Percentiles rank a stretch among this genome's conserved stretches.
These are phyloP conservation scores for Rotaria magnacalcarata DNA, from an alignment of 2,888 invertebrate genomes.

Conservation along the genomic window DNA sequence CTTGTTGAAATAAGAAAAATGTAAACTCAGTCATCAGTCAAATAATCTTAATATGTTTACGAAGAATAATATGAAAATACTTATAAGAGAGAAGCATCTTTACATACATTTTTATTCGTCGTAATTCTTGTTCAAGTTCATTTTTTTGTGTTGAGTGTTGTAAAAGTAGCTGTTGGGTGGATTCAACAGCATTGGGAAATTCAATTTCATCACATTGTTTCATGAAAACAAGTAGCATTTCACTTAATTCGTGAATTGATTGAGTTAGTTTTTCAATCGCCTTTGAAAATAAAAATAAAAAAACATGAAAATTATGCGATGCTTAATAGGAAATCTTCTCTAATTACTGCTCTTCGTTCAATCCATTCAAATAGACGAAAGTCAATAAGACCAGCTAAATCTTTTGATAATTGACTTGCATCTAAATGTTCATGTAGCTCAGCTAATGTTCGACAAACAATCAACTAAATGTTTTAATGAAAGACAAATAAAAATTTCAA, in stretches of 20 bases:
- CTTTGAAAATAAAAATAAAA: background rate
- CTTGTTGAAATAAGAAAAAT: background rate
- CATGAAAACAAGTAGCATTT: conserved; percentile 65
- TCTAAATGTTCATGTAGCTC: conserved; percentile 82
- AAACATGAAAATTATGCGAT: background rate
- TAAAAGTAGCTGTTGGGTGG: conserved; percentile 66
- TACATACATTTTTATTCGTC: background rate
- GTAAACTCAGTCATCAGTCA: background rate
- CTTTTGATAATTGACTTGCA: conserved; percentile 75
- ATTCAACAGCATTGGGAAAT: conserved; percentile 85
- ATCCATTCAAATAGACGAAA: conserved; percentile 95
- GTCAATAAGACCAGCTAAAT: conserved; percentile 79
- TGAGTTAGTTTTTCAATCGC: conserved; percentile 20
- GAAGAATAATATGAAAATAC: background rate
- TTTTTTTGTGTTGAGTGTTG: conserved; percentile 20
- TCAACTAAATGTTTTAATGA: conserved; percentile 58
- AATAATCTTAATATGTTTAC: background rate
- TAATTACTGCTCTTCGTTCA: conserved; percentile 80
- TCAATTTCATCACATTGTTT: conserved; percentile 80
- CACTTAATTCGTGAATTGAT: conserved; percentile 8
- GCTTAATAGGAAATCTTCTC: background rate
- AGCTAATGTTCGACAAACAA: conserved; percentile 76
- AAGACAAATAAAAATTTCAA: background rate
- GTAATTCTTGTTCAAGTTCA: conserved; percentile 32
- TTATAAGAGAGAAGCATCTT: background rate